Evolutionary conservation across 2,888 invertebrate species (phyloP).

Genomic region (Tipula confusa): DNA sequence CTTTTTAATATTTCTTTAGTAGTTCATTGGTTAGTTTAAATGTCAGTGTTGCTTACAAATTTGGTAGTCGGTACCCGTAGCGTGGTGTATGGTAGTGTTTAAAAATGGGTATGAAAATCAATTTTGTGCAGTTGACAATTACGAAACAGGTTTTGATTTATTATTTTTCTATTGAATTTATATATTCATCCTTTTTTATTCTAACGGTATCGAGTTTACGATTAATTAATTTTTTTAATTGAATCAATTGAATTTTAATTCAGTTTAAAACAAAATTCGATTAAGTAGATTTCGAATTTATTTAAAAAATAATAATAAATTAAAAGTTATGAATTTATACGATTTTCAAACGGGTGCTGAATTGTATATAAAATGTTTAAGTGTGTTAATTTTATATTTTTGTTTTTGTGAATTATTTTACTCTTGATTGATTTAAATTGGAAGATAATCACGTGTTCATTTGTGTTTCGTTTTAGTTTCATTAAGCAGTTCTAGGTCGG

Average conservation of each 20-base stretch:
- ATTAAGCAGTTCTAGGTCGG: slow-evolving; percentile 87
- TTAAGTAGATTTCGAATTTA: not conserved
- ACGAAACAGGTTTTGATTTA: not conserved
- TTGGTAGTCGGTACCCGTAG: too few species aligned
- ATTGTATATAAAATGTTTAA: slow-evolving; percentile 48
- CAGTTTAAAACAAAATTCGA: not conserved
- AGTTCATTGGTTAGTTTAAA: too few species aligned
- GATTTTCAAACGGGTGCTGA: slow-evolving; percentile 46
- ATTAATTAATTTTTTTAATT: not conserved
- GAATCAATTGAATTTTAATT: not conserved
- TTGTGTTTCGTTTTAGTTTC: slow-evolving; percentile 63
- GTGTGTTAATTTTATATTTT: slow-evolving; percentile 39
- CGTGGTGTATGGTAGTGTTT: too few species aligned
- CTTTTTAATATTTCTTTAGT: too few species aligned
- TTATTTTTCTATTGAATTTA: not conserved
- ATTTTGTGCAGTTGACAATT: too few species aligned
- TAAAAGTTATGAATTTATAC: slow-evolving; percentile 42
- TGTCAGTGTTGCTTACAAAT: too few species aligned
- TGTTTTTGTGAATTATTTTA: slow-evolving; percentile 12
- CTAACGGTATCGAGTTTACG: not conserved
- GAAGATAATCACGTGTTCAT: not conserved
- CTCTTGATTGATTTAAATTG: not conserved
- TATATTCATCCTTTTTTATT: slow-evolving; percentile 28
- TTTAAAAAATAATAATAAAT: not conserved
- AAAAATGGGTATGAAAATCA: too few species aligned